phyloP scores from a whole-genome alignment of 2,113 vertebrate species.

The Hypomesus transpacificus region DNA sequence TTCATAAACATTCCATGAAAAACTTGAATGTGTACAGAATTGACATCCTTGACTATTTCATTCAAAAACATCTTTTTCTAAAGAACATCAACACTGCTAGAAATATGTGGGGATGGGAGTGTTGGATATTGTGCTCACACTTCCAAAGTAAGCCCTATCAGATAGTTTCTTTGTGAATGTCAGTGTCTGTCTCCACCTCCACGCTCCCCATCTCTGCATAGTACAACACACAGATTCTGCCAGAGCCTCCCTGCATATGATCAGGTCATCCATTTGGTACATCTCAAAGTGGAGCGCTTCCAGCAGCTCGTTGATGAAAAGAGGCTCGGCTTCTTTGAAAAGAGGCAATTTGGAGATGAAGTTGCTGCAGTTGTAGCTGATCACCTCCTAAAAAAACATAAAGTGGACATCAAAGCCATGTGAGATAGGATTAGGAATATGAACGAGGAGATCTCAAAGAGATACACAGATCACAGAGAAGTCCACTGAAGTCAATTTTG shows the following conservation, averaged over 20 bases:
- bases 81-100: too few species aligned
- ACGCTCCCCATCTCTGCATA: slow-evolving; percentile 16
- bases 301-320: slow-evolving; percentile 14
- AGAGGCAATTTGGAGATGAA: slow-evolving; percentile 15
- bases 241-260: slow-evolving; percentile 6
- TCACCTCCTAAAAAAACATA: slow-evolving; percentile 27
- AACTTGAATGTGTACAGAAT: too few species aligned
- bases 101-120: neutral
- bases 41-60: too few species aligned
- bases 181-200: slow-evolving; percentile 10
- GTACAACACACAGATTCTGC: slow-evolving; percentile 13
- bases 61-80: too few species aligned
- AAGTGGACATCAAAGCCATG: neutral
- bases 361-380: slow-evolving; percentile 16
- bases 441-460: too few species aligned
- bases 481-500: too few species aligned
- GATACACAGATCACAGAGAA: too few species aligned
- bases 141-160: slow-evolving; percentile 31
- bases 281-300: slow-evolving; percentile 13
- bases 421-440: too few species aligned
- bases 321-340: slow-evolving; percentile 24
- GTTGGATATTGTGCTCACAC: slow-evolving; percentile 5
- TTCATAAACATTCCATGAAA: too few species aligned
- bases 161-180: slow-evolving; percentile 3
- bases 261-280: slow-evolving; percentile 9